phyloP scores from a whole-genome alignment of 1,140 invertebrate species.

The Drosophila pruinosa region DNA sequence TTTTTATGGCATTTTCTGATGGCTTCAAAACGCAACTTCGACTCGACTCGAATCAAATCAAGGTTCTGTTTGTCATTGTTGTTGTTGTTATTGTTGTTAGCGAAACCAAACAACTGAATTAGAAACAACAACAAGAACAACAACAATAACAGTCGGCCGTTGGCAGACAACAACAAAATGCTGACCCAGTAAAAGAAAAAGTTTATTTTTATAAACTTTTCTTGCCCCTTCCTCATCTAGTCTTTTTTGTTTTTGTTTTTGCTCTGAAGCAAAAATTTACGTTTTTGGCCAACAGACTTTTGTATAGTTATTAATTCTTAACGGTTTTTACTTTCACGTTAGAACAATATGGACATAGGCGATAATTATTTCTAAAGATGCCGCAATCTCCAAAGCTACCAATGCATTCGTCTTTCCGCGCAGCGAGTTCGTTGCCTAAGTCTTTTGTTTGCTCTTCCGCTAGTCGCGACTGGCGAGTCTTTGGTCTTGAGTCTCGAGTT shows the following conservation, averaged over 20 bases:
- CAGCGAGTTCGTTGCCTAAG: slow-evolving; percentile 58
- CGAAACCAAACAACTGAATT: slow-evolving; percentile 44
- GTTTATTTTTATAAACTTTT: slow-evolving; percentile 69
- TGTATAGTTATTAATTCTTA: slow-evolving; percentile 78
- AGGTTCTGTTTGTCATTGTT: slow-evolving; percentile 46
- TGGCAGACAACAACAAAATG: slow-evolving; percentile 26
- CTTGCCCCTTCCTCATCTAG: slow-evolving; percentile 11
- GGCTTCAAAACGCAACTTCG: too few relatives aligned
- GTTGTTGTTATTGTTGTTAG: slow-evolving; percentile 8
- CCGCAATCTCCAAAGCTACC: slow-evolving; percentile 19
- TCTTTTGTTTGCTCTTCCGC: slow-evolving; percentile 67
- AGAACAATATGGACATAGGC: slow-evolving; percentile 76
- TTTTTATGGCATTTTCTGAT: slow-evolving; percentile 48
- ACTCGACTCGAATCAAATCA: slow-evolving; percentile 23
- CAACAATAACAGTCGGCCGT: slow-evolving; percentile 13
- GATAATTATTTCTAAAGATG: slow-evolving; percentile 70
- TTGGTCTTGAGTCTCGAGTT: too few relatives aligned
- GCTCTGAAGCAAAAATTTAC: slow-evolving; percentile 34
- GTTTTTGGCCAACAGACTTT: slow-evolving; percentile 44
- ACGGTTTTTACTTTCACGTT: slow-evolving; percentile 80
- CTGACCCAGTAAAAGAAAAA: slow-evolving; percentile 79
- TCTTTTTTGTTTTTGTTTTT: slow-evolving; percentile 11
- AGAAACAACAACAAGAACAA: slow-evolving; percentile 31
- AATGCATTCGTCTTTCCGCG: neutral
- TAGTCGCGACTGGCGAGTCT: slow-evolving; percentile 12